Conservation (phyloP, 2,113 vertebrate species). For the Sinocyclocheilus anophthalmus region DNA sequence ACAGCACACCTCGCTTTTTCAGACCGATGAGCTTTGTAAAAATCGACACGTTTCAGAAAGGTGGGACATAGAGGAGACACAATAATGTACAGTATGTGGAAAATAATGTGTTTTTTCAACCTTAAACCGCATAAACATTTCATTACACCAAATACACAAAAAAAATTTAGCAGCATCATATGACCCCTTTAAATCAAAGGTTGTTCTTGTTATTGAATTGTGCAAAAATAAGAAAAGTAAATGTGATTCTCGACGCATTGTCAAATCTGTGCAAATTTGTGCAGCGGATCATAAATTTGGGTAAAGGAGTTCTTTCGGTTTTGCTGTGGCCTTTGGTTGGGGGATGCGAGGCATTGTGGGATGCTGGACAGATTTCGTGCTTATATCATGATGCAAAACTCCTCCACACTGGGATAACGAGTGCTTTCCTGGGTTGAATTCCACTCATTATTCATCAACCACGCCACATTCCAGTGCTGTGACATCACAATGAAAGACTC, state of each 20-base stretch:
- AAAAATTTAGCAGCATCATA: no score
- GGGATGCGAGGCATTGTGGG: not conserved
- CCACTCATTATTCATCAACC: constrained; percentile 27
- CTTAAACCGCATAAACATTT: no score
- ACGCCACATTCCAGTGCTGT: constrained; percentile 1
- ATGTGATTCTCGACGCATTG: not conserved
- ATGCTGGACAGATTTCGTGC: constrained; percentile 21
- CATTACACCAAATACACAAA: no score
- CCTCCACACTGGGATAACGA: constrained; percentile 17
- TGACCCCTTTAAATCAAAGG: not conserved
- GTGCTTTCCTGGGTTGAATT: constrained; percentile 33
- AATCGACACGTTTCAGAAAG: no score
- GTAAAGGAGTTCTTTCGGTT: not conserved
- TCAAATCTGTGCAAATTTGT: not conserved
- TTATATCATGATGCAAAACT: constrained; percentile 43
- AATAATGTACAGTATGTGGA: no score
- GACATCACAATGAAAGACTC: constrained; percentile 26
- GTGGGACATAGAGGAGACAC: no score
- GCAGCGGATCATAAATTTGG: not conserved
- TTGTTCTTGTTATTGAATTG: not conserved
- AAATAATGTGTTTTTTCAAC: no score
- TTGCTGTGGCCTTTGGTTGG: not conserved
- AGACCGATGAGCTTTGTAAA: no score
- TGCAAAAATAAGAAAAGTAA: not conserved
- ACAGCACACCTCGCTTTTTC: no score